Conservation (phyloP, 2,113 vertebrate genomes). For the Grallaria varia region DNA sequence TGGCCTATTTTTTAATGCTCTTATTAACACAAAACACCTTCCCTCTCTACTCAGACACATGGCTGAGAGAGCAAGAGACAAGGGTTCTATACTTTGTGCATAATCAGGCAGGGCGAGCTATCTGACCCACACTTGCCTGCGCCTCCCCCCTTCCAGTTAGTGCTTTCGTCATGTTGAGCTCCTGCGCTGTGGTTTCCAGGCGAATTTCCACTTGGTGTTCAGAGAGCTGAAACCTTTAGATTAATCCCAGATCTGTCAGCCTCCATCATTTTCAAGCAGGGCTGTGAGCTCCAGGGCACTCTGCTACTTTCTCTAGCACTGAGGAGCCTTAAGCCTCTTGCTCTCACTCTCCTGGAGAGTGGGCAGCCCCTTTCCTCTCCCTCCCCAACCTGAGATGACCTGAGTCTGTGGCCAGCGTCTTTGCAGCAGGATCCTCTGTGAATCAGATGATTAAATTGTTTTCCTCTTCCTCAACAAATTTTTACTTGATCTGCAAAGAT, state of each 20-base stretch:
- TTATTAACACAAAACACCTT: neutral
- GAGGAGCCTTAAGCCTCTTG: slow-evolving; percentile 23
- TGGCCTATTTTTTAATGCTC: neutral
- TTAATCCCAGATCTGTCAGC: slow-evolving; percentile 71
- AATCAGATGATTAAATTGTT: neutral
- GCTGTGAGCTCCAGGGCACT: slow-evolving; percentile 35
- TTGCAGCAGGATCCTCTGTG: neutral
- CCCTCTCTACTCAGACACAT: neutral
- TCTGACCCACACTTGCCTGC: neutral
- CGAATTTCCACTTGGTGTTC: slow-evolving; percentile 65
- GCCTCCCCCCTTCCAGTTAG: neutral
- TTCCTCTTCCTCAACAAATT: neutral
- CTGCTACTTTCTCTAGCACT: neutral
- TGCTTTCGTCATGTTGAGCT: slow-evolving; percentile 33
- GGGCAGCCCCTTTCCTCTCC: neutral
- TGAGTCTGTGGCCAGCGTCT: neutral
- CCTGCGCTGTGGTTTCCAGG: slow-evolving; percentile 51
- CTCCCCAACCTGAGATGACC: slow-evolving; percentile 38
- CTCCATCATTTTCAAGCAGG: slow-evolving; percentile 58
- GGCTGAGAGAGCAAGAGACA: neutral
- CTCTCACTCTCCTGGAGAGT: slow-evolving; percentile 7
- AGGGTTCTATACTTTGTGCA: neutral
- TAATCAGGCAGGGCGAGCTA: neutral
- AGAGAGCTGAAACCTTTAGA: slow-evolving; percentile 66
- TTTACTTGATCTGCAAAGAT: neutral